phyloP scores from a whole-genome alignment of 2,888 invertebrate genomes.

The Strigamia maritima region DNA sequence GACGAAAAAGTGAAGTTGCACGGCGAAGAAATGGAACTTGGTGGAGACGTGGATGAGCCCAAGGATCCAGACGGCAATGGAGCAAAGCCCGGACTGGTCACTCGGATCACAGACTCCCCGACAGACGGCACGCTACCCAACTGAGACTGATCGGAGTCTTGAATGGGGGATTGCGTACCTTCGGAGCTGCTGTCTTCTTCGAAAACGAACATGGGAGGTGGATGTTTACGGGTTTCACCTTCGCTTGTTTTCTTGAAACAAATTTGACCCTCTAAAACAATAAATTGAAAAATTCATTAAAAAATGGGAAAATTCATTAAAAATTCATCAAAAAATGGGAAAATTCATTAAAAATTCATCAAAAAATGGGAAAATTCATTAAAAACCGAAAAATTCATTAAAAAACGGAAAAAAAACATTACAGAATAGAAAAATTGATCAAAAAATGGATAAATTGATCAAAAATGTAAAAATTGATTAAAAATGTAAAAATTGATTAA shows the following conservation, averaged over 20 bases:
- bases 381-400: too few relatives aligned
- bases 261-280: constrained; percentile 70
- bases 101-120: constrained; percentile 52
- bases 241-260: constrained; percentile 90
- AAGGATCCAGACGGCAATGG: constrained; percentile 60
- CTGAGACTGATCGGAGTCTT: constrained; percentile 41
- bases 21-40: constrained; percentile 64
- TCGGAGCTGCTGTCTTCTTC: constrained; percentile 81
- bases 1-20: constrained; percentile 46
- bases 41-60: constrained; percentile 65
- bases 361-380: too few relatives aligned
- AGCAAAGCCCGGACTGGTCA: constrained; percentile 52
- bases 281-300: background rate
- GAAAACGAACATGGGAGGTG: constrained; percentile 80
- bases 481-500: too few relatives aligned
- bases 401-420: too few relatives aligned
- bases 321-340: background rate
- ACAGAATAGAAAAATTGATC: too few relatives aligned
- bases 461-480: too few relatives aligned
- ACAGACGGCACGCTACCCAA: constrained; percentile 48
- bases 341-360: background rate
- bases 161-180: constrained; percentile 50
- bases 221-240: constrained; percentile 77
- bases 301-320: background rate
- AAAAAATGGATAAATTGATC: too few relatives aligned